Percentiles rank a stretch among this genome's conserved stretches.
phyloP scores from a whole-genome alignment of 35 echinoderm and acorn worm genomes.

The Heliocidaris erythrogramma region DNA sequence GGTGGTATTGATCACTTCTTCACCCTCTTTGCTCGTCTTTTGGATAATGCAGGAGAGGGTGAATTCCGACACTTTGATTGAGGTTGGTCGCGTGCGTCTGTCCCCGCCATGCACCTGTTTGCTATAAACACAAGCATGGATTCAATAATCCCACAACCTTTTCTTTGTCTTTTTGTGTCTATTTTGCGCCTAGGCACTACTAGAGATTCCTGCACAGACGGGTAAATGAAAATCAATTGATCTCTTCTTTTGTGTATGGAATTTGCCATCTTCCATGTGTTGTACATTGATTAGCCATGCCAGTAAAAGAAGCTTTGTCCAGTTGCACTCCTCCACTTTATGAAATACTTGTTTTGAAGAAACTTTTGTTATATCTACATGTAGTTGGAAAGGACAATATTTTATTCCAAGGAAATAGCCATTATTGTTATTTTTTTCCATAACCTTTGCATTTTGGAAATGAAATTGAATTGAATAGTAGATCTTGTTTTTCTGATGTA shows the following conservation, averaged over 20 bases:
- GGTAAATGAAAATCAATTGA: constrained; percentile 19
- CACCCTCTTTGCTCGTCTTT: background rate
- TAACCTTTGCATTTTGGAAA: too few species aligned
- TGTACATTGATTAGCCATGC: background rate
- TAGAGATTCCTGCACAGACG: background rate
- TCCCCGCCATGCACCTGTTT: background rate
- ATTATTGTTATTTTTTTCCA: background rate
- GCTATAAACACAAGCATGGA: background rate
- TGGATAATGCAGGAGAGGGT: background rate
- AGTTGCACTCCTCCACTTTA: background rate
- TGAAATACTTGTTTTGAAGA: background rate
- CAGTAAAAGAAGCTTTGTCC: background rate
- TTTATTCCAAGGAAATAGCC: background rate
- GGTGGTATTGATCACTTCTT: background rate
- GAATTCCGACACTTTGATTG: constrained; percentile 39
- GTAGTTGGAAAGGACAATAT: background rate
- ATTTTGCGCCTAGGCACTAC: background rate
- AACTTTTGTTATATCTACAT: background rate
- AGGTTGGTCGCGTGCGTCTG: background rate
- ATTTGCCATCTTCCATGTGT: background rate
- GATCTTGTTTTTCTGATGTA: too few species aligned
- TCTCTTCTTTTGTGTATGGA: background rate
- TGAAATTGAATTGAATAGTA: too few species aligned
- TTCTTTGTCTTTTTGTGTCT: background rate
- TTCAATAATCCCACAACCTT: constrained; percentile 17